A percentile compares a stretch with the other conserved stretches of the same genome.
These are phyloP conservation scores for Eleutherodactylus coqui DNA, from an alignment of 2,797 vertebrate genomes.

Conservation along the genomic window DNA sequence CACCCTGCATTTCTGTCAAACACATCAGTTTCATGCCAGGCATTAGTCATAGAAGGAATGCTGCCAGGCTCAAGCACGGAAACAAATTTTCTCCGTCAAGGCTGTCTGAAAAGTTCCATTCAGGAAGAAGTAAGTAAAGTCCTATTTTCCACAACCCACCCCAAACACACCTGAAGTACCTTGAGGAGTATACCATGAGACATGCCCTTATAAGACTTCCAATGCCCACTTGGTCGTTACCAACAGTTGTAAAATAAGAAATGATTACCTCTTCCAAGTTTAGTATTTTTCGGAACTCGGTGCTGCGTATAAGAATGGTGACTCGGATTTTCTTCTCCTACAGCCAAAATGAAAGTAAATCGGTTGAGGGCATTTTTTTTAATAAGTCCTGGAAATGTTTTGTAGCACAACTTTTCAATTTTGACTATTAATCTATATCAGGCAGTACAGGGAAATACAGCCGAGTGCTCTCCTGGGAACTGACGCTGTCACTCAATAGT, in stretches of 20 bases:
- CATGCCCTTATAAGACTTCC: neutral
- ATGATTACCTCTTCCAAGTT: constrained; percentile 89
- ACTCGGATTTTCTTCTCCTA: constrained; percentile 91
- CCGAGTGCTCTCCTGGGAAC: no score
- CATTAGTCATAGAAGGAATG: neutral
- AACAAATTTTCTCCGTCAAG: neutral
- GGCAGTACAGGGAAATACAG: no score
- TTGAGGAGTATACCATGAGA: neutral
- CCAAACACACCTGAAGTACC: neutral
- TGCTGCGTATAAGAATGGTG: constrained; percentile 92
- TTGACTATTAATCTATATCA: no score
- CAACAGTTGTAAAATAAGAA: neutral
- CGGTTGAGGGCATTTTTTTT: neutral
- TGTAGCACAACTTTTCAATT: no score
- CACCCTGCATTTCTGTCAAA: neutral
- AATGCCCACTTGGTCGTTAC: neutral
- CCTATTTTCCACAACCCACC: neutral
- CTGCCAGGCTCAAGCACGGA: no score
- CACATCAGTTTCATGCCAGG: neutral
- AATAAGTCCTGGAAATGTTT: no score
- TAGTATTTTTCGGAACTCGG: constrained; percentile 91
- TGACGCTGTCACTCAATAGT: no score
- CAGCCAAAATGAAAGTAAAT: constrained; percentile 67
- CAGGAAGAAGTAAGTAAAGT: neutral
- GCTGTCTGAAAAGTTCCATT: neutral